A percentile compares a stretch with the other conserved stretches of the same genome.
phyloP scores from a whole-genome alignment of 2,888 invertebrate species.

The Coenonympha glycerion region DNA sequence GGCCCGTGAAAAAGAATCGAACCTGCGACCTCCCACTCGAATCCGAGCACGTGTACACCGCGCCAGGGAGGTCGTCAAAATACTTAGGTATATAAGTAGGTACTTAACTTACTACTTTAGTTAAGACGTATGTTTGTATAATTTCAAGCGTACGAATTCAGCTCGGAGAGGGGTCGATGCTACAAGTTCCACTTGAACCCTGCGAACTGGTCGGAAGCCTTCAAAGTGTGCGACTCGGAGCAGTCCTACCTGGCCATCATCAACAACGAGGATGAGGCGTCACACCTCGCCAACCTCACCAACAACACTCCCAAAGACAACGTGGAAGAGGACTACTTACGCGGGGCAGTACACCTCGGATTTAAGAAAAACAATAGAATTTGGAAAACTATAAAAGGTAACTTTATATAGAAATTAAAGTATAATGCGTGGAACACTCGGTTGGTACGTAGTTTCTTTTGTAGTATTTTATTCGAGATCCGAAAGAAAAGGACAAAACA shows the following conservation, averaged over 20 bases:
- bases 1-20: too few relatives aligned
- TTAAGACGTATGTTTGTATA: too few relatives aligned
- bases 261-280: slow-evolving; percentile 44
- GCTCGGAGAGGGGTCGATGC: slow-evolving; percentile 40
- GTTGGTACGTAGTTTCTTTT: too few relatives aligned
- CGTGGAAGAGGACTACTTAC: slow-evolving; percentile 34
- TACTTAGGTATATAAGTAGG: too few relatives aligned
- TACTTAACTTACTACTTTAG: neutral
- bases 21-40: too few relatives aligned
- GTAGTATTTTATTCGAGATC: too few relatives aligned
- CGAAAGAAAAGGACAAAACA: too few relatives aligned
- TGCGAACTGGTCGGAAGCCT: slow-evolving; percentile 51
- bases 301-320: slow-evolving; percentile 37
- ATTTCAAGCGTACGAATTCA: slow-evolving; percentile 46
- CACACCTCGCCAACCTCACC: slow-evolving; percentile 40
- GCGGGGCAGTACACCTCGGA: slow-evolving; percentile 40
- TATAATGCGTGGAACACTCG: too few relatives aligned
- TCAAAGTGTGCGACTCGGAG: slow-evolving; percentile 45
- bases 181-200: slow-evolving; percentile 55
- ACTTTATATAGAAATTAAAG: too few relatives aligned
- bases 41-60: too few relatives aligned
- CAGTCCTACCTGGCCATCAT: slow-evolving; percentile 51
- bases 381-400: slow-evolving; percentile 49
- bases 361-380: slow-evolving; percentile 33
- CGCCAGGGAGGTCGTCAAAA: too few relatives aligned